Evolutionary conservation across 2,113 vertebrate species (phyloP).

Genomic region (Craseonycteris thonglongyai): DNA sequence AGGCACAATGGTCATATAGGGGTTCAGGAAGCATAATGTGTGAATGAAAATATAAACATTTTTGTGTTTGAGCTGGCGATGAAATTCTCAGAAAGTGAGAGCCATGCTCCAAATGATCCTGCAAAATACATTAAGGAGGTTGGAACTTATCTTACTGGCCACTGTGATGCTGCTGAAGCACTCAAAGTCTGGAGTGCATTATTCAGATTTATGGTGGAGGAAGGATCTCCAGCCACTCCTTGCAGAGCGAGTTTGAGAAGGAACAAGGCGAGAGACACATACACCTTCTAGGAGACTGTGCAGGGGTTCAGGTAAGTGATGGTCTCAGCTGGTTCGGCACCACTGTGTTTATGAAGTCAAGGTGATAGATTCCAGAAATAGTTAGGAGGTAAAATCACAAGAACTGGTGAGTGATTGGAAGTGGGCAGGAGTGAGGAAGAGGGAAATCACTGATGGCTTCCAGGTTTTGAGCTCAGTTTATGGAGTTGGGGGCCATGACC

Average conservation of each 20-base stretch:
- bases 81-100: not conserved
- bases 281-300: not conserved
- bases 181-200: not conserved
- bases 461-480: not conserved
- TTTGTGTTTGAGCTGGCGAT: not conserved
- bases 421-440: not conserved
- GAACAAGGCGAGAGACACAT: not conserved
- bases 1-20: not conserved
- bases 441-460: not conserved
- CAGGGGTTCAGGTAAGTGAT: not conserved
- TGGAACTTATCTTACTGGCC: not conserved
- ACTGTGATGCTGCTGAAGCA: not conserved
- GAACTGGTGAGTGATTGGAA: not conserved
- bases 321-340: not conserved
- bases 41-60: not conserved
- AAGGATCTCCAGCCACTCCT: not conserved
- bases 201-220: not conserved
- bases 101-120: not conserved
- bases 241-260: not conserved
- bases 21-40: not conserved
- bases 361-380: not conserved
- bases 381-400: not conserved
- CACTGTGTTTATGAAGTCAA: not conserved
- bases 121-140: not conserved
- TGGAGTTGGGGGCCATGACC: not conserved